These are phyloP conservation scores for Sakesphorus luctuosus DNA, from an alignment of 2,113 vertebrate species.

Conservation along the genomic window DNA sequence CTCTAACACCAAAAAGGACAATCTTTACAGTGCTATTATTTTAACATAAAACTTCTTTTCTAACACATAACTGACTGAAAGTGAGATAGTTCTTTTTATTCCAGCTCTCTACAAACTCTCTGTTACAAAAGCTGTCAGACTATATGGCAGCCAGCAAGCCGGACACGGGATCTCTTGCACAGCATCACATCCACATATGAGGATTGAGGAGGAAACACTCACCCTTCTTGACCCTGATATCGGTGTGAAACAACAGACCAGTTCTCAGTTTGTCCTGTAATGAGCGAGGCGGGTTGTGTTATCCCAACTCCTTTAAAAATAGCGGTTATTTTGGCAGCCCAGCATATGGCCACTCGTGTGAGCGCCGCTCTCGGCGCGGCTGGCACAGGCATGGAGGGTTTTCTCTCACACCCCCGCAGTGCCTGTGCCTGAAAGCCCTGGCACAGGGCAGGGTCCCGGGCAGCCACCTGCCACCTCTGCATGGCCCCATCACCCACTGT, in stretches of 20 bases:
- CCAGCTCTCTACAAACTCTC: not conserved
- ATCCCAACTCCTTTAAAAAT: not conserved
- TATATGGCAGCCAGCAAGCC: fast-evolving
- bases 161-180: not conserved
- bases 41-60: not conserved
- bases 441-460: not conserved
- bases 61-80: not conserved
- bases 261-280: not conserved
- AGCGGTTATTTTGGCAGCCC: not conserved
- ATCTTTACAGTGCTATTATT: not conserved
- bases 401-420: fast-evolving
- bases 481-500: fast-evolving
- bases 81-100: not conserved
- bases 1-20: fast-evolving
- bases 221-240: not conserved
- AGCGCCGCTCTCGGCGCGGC: fast-evolving
- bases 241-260: not conserved
- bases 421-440: fast-evolving
- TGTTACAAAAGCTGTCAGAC: not conserved
- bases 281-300: not conserved
- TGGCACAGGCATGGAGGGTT: not conserved
- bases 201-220: not conserved
- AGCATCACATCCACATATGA: not conserved
- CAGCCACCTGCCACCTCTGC: not conserved
- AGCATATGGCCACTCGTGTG: not conserved